These are phyloP conservation scores for Mormyrops boulengeri DNA, from an alignment of 2,797 vertebrate genomes.

Conservation along the genomic window DNA sequence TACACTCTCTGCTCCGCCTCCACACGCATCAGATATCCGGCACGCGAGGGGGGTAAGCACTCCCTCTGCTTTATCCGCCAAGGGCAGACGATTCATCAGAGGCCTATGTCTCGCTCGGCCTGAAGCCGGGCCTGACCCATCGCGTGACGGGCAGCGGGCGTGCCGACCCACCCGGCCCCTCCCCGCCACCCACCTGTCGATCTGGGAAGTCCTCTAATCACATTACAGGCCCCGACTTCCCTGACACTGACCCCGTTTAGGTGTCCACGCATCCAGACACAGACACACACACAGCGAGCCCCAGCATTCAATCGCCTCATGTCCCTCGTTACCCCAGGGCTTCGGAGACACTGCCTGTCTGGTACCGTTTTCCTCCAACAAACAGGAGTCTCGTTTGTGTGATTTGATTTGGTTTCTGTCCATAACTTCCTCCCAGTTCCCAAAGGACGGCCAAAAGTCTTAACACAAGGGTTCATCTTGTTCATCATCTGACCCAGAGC, in stretches of 20 bases:
- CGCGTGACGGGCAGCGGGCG: constrained; percentile 38
- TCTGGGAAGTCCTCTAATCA: constrained; percentile 27
- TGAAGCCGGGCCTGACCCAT: constrained; percentile 51
- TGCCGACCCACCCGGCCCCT: constrained; percentile 30
- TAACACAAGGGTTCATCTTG: background rate
- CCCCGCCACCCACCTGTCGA: constrained; percentile 37
- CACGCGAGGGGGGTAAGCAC: constrained; percentile 58
- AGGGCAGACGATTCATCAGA: constrained; percentile 27
- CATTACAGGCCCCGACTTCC: constrained; percentile 5
- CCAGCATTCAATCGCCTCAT: background rate
- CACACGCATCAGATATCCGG: constrained; percentile 28
- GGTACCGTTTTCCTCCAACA: background rate
- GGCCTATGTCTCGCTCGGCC: background rate
- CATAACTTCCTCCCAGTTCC: background rate
- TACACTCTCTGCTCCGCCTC: background rate
- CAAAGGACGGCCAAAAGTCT: background rate
- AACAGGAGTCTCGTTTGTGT: background rate
- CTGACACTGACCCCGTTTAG: background rate
- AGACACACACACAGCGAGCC: background rate
- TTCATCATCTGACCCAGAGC: background rate
- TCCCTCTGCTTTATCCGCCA: constrained; percentile 36
- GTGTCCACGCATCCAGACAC: background rate
- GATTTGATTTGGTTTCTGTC: background rate
- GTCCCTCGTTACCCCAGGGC: background rate
- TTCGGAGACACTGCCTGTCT: background rate